Conservation (phyloP, 2,113 vertebrate genomes). For the Heterochromis multidens region DNA sequence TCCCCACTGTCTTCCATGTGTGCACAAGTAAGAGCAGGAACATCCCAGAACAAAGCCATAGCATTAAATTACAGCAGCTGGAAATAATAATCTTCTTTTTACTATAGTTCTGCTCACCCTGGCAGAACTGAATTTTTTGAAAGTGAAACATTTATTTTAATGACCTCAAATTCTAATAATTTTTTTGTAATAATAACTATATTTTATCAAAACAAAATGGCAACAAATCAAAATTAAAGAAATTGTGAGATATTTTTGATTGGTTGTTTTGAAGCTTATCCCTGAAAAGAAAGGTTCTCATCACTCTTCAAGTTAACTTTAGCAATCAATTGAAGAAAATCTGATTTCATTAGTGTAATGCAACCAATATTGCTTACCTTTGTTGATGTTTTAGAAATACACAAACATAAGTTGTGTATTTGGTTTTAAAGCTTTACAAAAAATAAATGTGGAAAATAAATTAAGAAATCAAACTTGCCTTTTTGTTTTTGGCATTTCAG, state of each 20-base stretch:
- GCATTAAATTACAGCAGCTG: background rate
- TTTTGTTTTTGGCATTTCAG: background rate
- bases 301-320: background rate
- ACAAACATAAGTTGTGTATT: accelerated
- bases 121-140: background rate
- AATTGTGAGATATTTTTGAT: background rate
- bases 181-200: background rate
- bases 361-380: no score
- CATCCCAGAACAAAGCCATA: background rate
- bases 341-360: background rate
- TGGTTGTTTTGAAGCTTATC: background rate
- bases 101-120: background rate
- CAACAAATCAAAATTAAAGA: background rate
- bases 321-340: background rate
- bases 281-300: background rate
- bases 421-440: background rate
- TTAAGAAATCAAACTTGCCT: background rate
- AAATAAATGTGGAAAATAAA: background rate
- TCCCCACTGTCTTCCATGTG: no score
- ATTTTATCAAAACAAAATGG: background rate
- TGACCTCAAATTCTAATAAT: background rate
- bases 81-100: background rate
- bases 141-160: background rate
- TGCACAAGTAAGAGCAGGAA: background rate
- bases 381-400: background rate